Evolutionary conservation across 2,113 vertebrate species (phyloP), one percentile per base, ranked within the genome.

Genomic region (Amphiprion percula): DNA sequence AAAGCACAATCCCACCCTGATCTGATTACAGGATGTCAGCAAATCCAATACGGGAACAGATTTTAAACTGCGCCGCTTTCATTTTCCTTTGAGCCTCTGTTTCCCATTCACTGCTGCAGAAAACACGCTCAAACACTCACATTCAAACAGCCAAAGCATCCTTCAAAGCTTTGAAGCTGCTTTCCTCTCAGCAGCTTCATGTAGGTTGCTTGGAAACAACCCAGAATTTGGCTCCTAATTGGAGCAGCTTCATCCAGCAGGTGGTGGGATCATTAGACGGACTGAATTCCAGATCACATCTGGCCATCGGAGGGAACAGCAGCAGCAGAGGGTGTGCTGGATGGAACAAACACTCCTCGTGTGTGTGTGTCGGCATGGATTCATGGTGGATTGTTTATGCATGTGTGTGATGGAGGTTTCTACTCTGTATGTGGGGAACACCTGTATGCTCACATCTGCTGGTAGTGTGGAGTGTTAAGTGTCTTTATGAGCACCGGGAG

Each of bases 181-280:
- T 71, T 84, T 83, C 81, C 84, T 87, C 68, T 7, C 71, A 87
- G 86, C 81, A 26, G 61, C 72, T 74, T 85, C 69, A 91, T 91
- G 86, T 82, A 79, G 86, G 90, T 92, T 94, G 92, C 90, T 88
- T 91, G 90, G 90, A 93, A 93, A 92, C 91, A 85, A 89, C 86
- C 86, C 87, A 85, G 82, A 87, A 87, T 86, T 79, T 74, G 78
- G 69, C 53, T 61, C 72, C 64, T 89, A 87, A 91, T 87, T 88
- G 87, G 82, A 77, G 79, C 11, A 41, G 59, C 53, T 64, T 47
- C 23, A 68, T 74, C 68, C 79, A 65, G 19, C 73, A 47, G 54
- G 66, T 68, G 47, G 64, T 12, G 70, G 70, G 71, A 69, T 88
- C 84, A 87, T 74, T 77, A 84, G 69, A 84, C 65, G 85, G 84